phyloP scores from a whole-genome alignment of 37 sponge, comb jelly and placozoan species.

The Petrosia ficiformis region DNA sequence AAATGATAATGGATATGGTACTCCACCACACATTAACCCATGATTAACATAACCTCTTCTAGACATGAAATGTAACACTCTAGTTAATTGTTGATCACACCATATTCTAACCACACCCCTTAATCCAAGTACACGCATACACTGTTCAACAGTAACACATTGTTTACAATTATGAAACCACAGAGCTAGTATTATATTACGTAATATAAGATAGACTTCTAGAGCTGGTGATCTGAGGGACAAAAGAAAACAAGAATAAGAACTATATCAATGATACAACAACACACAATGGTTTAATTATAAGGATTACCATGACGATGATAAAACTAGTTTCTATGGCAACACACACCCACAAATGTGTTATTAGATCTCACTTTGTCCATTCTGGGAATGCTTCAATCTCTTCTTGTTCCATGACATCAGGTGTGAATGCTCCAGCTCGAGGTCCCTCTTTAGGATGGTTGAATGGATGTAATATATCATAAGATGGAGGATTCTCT shows the following conservation, averaged over 20 bases:
- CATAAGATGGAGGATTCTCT: slow-evolving; percentile 27
- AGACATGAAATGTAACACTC: slow-evolving; percentile 68
- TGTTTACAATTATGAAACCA: slow-evolving; percentile 82
- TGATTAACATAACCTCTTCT: slow-evolving; percentile 71
- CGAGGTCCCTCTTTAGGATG: slow-evolving; percentile 81
- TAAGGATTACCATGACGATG: neutral
- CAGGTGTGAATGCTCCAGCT: slow-evolving; percentile 86
- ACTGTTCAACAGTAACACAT: slow-evolving; percentile 32
- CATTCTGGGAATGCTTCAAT: slow-evolving; percentile 54
- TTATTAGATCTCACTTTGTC: neutral
- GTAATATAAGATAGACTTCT: slow-evolving; percentile 72
- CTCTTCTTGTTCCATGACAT: slow-evolving; percentile 79
- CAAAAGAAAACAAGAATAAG: neutral
- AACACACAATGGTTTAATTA: neutral
- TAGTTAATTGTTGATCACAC: slow-evolving; percentile 41
- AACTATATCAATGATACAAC: neutral
- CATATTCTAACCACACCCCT: slow-evolving; percentile 63
- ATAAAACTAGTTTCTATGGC: too few species aligned
- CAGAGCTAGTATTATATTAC: slow-evolving; percentile 81
- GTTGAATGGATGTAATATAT: slow-evolving; percentile 81
- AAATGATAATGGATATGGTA: too few species aligned
- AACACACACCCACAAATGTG: neutral
- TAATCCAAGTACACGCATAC: slow-evolving; percentile 28
- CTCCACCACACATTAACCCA: slow-evolving; percentile 67
- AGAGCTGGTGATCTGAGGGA: slow-evolving; percentile 12